phyloP scores from a whole-genome alignment of 2,888 invertebrate genomes.

The Maniola hyperantus region DNA sequence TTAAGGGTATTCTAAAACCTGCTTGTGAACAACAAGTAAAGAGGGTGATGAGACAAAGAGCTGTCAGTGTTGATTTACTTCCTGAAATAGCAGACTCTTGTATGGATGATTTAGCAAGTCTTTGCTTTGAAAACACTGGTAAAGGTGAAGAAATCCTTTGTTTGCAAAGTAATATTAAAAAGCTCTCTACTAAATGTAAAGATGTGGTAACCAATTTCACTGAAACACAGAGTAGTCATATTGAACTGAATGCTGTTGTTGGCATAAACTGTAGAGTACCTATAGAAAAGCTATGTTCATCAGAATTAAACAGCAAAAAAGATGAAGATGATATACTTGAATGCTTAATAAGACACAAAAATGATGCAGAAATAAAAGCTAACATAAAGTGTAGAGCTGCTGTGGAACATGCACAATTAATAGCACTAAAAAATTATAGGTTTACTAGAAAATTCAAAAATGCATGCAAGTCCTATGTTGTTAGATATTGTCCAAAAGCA shows the following conservation, averaged over 20 bases:
- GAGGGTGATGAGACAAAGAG: conserved; percentile 96
- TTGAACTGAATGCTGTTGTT: conserved; percentile 94
- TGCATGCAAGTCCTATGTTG: conserved; percentile 93
- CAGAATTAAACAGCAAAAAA: conserved; percentile 85
- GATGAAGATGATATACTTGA: conserved; percentile 96
- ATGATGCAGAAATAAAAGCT: conserved; percentile 90
- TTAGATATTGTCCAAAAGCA: conserved; percentile 85
- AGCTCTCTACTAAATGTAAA: conserved; percentile 86
- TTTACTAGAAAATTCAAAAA: conserved; percentile 97
- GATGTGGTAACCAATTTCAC: conserved; percentile 92
- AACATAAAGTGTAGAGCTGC: conserved; percentile 94
- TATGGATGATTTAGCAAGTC: conserved; percentile 90
- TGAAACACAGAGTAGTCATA: conserved; percentile 93
- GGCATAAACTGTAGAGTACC: conserved; percentile 90
- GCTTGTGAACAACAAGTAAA: conserved; percentile 90
- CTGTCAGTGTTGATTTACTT: conserved; percentile 94
- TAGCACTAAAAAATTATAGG: conserved; percentile 95
- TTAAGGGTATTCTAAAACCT: conserved; percentile 79
- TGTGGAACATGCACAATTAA: conserved; percentile 98
- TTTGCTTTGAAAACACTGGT: conserved; percentile 92
- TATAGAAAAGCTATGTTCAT: conserved; percentile 89
- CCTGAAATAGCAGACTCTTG: conserved; percentile 97
- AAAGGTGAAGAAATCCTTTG: conserved; percentile 96
- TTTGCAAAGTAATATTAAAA: conserved; percentile 92
- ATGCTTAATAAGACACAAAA: conserved; percentile 96